phyloP scores from a whole-genome alignment of 2,113 vertebrate species.

The Oceanites oceanicus region DNA sequence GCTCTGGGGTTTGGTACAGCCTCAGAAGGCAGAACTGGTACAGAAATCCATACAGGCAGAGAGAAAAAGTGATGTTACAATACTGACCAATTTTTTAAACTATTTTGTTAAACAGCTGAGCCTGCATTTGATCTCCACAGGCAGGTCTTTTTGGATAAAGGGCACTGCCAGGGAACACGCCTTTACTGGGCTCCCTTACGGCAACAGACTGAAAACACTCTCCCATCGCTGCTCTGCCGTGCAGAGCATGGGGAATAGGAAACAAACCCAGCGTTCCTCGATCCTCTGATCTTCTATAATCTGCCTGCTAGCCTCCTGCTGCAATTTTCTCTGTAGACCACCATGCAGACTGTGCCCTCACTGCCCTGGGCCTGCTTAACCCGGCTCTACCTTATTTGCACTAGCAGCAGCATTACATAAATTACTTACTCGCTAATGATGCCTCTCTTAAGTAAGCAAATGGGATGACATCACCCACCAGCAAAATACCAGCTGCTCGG shows the following conservation, averaged over 20 bases:
- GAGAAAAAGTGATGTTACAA: not conserved
- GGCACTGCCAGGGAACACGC: not conserved
- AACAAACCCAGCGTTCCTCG: not conserved
- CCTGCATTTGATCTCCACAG: not conserved
- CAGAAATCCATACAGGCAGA: not conserved
- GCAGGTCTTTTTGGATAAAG: not conserved
- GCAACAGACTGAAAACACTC: not conserved
- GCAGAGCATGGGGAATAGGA: not conserved
- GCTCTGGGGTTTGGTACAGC: not conserved
- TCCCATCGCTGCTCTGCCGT: not conserved
- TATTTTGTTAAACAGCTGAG: not conserved
- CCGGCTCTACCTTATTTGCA: not conserved
- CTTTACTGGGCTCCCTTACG: not conserved
- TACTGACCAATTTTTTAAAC: not conserved
- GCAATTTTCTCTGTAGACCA: not conserved
- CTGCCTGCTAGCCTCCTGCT: not conserved
- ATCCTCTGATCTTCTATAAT: slow-evolving; percentile 21
- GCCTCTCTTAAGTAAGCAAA: slow-evolving; percentile 23
- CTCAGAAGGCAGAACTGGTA: not conserved
- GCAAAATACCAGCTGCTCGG: not conserved
- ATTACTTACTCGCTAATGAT: not conserved
- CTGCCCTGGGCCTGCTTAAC: not conserved
- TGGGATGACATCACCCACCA: not conserved
- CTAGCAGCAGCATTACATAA: slow-evolving; percentile 3
- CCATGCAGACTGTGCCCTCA: not conserved